phyloP scores from a whole-genome alignment of 2,113 vertebrate species.

The Vireo altiloquus region DNA sequence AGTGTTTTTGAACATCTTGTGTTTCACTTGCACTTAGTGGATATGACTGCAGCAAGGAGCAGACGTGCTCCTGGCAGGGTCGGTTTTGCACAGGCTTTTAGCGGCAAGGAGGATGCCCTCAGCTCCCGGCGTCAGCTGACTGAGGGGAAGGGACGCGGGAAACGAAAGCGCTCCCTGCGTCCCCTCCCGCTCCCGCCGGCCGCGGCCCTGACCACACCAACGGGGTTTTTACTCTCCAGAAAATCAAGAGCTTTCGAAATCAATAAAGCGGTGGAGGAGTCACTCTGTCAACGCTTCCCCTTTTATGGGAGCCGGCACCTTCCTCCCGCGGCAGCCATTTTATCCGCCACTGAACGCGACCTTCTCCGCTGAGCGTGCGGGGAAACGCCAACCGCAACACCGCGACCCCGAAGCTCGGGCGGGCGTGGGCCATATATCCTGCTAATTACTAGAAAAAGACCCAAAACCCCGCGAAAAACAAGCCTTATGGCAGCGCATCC shows the following conservation, averaged over 20 bases:
- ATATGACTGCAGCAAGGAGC: neutral
- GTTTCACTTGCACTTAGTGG: neutral
- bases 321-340: neutral
- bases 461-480: rapidly evolving
- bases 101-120: rapidly evolving
- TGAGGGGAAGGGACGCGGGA: neutral
- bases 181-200: neutral
- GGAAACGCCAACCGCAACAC: rapidly evolving
- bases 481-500: rapidly evolving
- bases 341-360: neutral
- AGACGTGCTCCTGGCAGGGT: rapidly evolving
- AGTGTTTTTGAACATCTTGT: neutral
- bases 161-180: neutral
- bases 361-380: neutral
- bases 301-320: neutral
- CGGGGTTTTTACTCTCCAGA: neutral
- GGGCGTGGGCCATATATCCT: rapidly evolving
- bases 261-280: neutral
- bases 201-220: neutral
- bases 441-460: neutral
- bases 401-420: rapidly evolving
- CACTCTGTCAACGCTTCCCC: neutral
- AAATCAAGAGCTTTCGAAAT: too few species aligned
- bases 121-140: neutral
- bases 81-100: rapidly evolving